Percentiles rank a stretch among this genome's conserved stretches.
Evolutionary conservation across 2,888 invertebrate species (phyloP).

Genomic region (Macrosoma leucophasiata): DNA sequence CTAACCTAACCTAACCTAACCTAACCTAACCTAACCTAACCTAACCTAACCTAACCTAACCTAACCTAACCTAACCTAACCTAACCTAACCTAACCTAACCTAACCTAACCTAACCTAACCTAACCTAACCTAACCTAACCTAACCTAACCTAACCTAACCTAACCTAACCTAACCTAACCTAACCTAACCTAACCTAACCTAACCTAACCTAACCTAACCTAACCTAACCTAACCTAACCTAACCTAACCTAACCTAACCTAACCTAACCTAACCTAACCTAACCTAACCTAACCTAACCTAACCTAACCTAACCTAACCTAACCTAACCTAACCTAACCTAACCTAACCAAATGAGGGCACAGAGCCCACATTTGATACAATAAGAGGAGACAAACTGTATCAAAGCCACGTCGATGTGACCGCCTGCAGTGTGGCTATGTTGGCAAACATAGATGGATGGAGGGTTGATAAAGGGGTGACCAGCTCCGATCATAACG

Average conservation of each 20-base stretch:
- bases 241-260: conserved; percentile 6
- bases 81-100: no score
- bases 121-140: conserved; percentile 19
- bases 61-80: no score
- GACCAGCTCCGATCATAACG: conserved; percentile 17
- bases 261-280: conserved; percentile 10
- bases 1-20: no score
- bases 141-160: conserved; percentile 12
- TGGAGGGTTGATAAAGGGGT: conserved; percentile 14
- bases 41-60: no score
- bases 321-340: conserved; percentile 7
- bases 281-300: conserved; percentile 8
- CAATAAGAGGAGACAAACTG: conserved; percentile 2
- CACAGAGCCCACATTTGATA: conserved; percentile 11
- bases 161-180: conserved; percentile 9
- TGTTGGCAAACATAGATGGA: conserved; percentile 9
- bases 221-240: conserved; percentile 2
- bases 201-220: conserved; percentile 2
- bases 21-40: no score
- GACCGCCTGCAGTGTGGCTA: conserved; percentile 16
- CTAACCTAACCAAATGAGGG: conserved; percentile 11
- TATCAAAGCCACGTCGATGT: conserved; percentile 6
- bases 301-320: conserved; percentile 9
- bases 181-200: conserved; percentile 7
- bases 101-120: no score